These are phyloP conservation scores for Spea hammondii DNA, from an alignment of 2,797 vertebrate genomes.

Conservation along the genomic window DNA sequence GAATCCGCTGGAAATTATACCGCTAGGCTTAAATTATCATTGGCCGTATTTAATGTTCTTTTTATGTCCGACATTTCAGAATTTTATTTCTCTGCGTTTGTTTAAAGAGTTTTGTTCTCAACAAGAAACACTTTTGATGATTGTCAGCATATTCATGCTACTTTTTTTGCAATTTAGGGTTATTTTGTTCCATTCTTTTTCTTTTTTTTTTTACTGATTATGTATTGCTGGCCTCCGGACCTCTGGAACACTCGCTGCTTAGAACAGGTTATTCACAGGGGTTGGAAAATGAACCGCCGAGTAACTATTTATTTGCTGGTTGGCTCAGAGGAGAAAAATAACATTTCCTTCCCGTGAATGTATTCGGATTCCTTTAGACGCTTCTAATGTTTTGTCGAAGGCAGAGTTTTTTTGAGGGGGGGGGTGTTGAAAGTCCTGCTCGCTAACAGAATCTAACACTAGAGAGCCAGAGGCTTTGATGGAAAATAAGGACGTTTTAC, in stretches of 20 bases:
- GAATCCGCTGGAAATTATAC: slow-evolving; percentile 33
- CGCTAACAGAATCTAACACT: too few species aligned
- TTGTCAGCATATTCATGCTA: neutral
- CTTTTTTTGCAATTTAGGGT: neutral
- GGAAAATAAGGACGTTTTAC: too few species aligned
- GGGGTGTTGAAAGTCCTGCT: too few species aligned
- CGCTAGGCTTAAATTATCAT: slow-evolving; percentile 17
- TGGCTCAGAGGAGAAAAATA: too few species aligned
- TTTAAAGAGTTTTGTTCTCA: slow-evolving; percentile 7
- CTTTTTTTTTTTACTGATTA: neutral
- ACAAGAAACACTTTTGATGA: neutral
- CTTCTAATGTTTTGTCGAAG: too few species aligned
- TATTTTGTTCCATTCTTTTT: neutral
- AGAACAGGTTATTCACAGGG: neutral
- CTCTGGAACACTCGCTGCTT: neutral
- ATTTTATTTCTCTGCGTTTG: slow-evolving; percentile 5
- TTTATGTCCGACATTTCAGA: slow-evolving; percentile 12
- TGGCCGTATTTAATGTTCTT: slow-evolving; percentile 13
- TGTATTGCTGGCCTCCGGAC: neutral
- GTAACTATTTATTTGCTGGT: too few species aligned
- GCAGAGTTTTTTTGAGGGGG: too few species aligned
- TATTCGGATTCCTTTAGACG: too few species aligned
- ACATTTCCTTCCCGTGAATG: too few species aligned
- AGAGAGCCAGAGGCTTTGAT: too few species aligned
- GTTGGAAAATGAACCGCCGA: too few species aligned